Evolutionary conservation across 2,888 invertebrate genomes (phyloP), one percentile per base, ranked within the genome.

Genomic region (Cheilosia vernalis): DNA sequence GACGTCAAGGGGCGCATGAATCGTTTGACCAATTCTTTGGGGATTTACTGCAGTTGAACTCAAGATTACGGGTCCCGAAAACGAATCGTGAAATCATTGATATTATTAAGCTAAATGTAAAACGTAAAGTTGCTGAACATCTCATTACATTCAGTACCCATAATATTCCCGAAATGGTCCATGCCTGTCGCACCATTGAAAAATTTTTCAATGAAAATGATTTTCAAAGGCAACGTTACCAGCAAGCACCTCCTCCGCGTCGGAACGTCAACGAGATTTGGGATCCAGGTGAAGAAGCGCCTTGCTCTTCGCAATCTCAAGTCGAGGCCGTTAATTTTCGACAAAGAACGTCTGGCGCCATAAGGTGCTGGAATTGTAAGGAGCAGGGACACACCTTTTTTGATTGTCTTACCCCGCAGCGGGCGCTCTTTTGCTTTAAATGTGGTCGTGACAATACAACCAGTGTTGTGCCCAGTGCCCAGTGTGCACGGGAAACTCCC

Each of bases 401-500:
- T 27, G 27, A 27, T 6, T 27, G 27, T 6, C 27, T 6, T 24
- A 24, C 5, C 27, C 27, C 27, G 0, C 27, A 27, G 27, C 27
- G 27, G 27, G 27, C 27, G 1, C 27, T 5, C 5, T 27, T 27
- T 27, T 27, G 27, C 6, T 27, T 6, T 0, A 27, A 27, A 27
- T 27, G 6, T 27, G 6, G 27, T 27, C 27, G 27, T 1, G 27
- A 27, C 0, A 6, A 27, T 6, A 27, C 13, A n/a, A 47, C 44
- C 9, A 47, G n/a, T n/a, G n/a, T n/a, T n/a, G n/a, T n/a, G n/a
- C 47, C 2, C 19, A 9, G 5, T 19, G 47, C 15, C 49, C 49
- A 51, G 19, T 3, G 6, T 49, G 64, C 27, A 17, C 37, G 64
- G 64, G 49, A 64, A 51, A 51, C 49, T 17, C 13, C 17, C 47